These are phyloP conservation scores for Palaemon carinicauda DNA, from an alignment of 1,140 invertebrate species.

Conservation along the genomic window DNA sequence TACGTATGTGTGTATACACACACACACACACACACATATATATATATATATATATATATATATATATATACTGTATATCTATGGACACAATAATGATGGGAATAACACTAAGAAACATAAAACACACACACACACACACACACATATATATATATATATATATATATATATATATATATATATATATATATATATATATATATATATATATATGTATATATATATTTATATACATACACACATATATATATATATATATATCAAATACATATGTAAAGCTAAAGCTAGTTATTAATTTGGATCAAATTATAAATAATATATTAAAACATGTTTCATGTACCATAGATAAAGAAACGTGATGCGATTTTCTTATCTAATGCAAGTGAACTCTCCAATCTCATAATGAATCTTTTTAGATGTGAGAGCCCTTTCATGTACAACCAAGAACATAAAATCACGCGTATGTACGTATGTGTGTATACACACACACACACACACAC, in stretches of 20 bases:
- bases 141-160: not conserved
- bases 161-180: not conserved
- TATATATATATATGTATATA: not conserved
- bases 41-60: not conserved
- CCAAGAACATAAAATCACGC: not conserved
- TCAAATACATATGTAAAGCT: no score
- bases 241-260: not conserved
- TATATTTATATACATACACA: not conserved
- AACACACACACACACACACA: no score
- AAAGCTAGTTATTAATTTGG: no score
- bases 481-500: not conserved
- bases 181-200: not conserved
- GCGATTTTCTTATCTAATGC: no score
- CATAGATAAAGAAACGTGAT: no score
- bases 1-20: not conserved
- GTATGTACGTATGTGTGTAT: not conserved
- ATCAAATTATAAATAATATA: no score
- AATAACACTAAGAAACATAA: not conserved
- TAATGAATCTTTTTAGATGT: no score
- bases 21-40: not conserved
- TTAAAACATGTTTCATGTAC: no score
- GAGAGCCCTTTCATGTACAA: no score
- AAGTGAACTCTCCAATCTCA: no score
- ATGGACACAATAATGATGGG: not conserved
- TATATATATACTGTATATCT: not conserved